Conservation (phyloP, 2,888 invertebrate genomes). For the Tipula helvola region DNA sequence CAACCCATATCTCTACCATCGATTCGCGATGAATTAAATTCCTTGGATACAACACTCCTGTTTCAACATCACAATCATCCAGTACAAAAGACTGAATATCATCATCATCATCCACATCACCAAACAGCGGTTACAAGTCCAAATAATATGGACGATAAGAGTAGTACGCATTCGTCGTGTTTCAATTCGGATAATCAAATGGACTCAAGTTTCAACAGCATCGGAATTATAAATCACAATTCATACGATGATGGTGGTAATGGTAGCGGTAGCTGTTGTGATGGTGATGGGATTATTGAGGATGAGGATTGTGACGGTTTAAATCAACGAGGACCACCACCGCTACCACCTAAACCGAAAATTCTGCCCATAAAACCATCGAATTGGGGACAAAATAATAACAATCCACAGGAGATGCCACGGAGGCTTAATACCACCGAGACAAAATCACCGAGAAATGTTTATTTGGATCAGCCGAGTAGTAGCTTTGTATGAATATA, state of each 20-base stretch:
- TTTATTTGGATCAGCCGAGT: slow-evolving; percentile 48
- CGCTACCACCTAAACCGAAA: slow-evolving; percentile 64
- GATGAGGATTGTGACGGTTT: slow-evolving; percentile 10
- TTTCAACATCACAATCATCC: neutral
- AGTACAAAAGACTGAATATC: neutral
- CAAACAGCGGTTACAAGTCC: neutral
- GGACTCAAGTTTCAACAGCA: slow-evolving; percentile 5
- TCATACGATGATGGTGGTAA: slow-evolving; percentile 4
- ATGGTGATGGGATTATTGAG: slow-evolving; percentile 25
- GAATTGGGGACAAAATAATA: slow-evolving; percentile 37
- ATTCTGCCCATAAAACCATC: slow-evolving; percentile 50
- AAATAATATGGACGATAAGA: neutral
- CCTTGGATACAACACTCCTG: neutral
- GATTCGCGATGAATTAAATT: neutral
- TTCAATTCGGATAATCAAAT: slow-evolving; percentile 10
- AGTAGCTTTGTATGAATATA: slow-evolving; percentile 47
- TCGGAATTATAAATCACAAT: neutral
- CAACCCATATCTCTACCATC: neutral
- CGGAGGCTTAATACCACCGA: slow-evolving; percentile 22
- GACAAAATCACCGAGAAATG: slow-evolving; percentile 28
- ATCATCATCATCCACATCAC: neutral
- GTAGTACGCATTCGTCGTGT: neutral
- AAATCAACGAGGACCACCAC: slow-evolving; percentile 43
- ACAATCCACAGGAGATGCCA: slow-evolving; percentile 22
- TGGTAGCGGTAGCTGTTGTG: neutral